Conservation (phyloP, 2,797 vertebrate species). For the Adelosebastes latens region DNA sequence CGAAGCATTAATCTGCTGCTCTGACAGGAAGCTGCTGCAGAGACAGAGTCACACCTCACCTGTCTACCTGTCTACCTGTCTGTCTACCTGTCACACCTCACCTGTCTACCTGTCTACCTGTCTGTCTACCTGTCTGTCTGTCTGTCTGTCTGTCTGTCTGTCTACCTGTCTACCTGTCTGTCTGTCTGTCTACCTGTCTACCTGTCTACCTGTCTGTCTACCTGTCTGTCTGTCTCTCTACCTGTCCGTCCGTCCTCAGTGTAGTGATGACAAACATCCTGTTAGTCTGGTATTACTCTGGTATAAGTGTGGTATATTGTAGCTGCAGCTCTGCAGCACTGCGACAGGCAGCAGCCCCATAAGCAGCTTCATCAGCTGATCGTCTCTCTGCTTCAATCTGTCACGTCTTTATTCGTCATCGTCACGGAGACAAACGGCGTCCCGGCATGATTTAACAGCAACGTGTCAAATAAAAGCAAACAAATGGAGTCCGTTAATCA, state of each 20-base stretch:
- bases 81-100: not conserved
- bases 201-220: not conserved
- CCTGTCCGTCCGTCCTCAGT: too few species aligned
- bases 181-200: too few species aligned
- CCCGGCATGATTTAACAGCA: not conserved
- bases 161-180: not conserved
- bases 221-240: not conserved
- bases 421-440: too few species aligned
- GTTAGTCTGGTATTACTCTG: too few species aligned
- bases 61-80: not conserved
- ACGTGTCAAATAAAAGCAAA: not conserved
- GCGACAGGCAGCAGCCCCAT: too few species aligned
- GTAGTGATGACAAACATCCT: too few species aligned
- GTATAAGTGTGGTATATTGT: too few species aligned
- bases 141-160: too few species aligned
- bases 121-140: not conserved
- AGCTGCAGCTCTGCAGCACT: too few species aligned
- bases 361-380: too few species aligned
- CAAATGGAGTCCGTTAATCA: not conserved
- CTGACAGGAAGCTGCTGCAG: constrained; percentile 7
- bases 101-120: not conserved
- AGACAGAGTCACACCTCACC: not conserved
- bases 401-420: too few species aligned
- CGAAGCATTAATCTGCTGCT: constrained; percentile 52
- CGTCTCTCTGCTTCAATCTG: too few species aligned